phyloP scores from a whole-genome alignment of 2,888 invertebrate species.

The Aquatica leii region DNA sequence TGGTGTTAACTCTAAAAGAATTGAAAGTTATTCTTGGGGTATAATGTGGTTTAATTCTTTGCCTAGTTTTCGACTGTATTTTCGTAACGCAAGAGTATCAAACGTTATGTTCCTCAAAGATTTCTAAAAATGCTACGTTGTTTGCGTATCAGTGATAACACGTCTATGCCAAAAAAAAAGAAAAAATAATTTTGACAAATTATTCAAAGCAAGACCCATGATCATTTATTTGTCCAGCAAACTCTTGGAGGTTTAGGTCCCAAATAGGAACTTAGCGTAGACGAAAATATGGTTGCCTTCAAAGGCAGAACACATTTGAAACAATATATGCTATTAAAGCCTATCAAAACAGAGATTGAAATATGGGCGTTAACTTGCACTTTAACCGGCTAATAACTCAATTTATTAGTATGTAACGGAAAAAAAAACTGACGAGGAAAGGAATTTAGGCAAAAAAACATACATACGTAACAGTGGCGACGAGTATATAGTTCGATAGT shows the following conservation, averaged over 20 bases:
- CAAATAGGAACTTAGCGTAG: constrained; percentile 24
- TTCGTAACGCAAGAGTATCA: constrained; percentile 22
- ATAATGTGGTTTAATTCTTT: too few relatives aligned
- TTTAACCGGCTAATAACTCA: constrained; percentile 38
- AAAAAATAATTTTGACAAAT: constrained; percentile 35
- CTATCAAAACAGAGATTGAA: constrained; percentile 41
- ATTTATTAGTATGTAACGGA: constrained; percentile 44
- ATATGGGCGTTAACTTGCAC: constrained; percentile 42
- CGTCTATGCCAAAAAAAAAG: constrained; percentile 34
- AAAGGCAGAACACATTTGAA: too few relatives aligned
- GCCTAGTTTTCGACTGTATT: too few relatives aligned
- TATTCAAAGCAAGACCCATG: constrained; percentile 40
- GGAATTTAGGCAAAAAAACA: constrained; percentile 43
- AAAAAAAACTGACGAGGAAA: constrained; percentile 35
- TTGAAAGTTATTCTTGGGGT: too few relatives aligned
- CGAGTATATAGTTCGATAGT: too few relatives aligned
- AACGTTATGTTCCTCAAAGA: constrained; percentile 33
- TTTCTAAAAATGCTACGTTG: constrained; percentile 41
- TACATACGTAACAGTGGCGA: too few relatives aligned
- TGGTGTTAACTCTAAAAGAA: too few relatives aligned
- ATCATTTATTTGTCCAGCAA: constrained; percentile 26
- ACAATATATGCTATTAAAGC: constrained; percentile 42
- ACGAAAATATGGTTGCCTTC: too few relatives aligned
- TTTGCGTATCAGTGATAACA: constrained; percentile 40
- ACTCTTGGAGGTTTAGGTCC: constrained; percentile 26